phyloP scores from a whole-genome alignment of 92 coral and sea anemone species.

The Paragorgia papillata region DNA sequence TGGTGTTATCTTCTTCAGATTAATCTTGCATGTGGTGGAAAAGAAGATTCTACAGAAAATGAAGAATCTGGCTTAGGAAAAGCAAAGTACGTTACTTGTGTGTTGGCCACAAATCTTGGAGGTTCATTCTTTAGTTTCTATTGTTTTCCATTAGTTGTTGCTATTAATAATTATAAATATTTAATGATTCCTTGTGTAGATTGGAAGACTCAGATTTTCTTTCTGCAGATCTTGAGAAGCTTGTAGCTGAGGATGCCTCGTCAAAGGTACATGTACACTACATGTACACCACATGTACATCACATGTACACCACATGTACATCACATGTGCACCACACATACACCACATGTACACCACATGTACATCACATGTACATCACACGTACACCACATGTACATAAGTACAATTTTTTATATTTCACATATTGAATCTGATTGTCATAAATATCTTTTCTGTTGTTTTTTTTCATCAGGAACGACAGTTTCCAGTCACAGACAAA shows the following conservation, averaged over 20 bases:
- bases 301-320: too few species aligned
- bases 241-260: not conserved
- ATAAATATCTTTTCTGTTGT: too few species aligned
- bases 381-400: too few species aligned
- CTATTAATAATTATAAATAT: not conserved
- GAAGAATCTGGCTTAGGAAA: not conserved
- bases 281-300: too few species aligned
- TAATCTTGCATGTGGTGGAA: constrained; percentile 24
- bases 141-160: not conserved
- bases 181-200: not conserved
- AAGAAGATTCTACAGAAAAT: not conserved
- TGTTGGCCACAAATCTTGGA: too few species aligned
- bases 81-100: not conserved
- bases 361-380: too few species aligned
- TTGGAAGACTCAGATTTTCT: constrained; percentile 6
- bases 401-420: too few species aligned
- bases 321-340: too few species aligned
- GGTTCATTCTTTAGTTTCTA: not conserved
- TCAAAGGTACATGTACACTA: constrained; percentile 4
- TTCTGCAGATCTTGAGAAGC: constrained; percentile 17
- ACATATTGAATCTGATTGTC: too few species aligned
- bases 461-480: not conserved
- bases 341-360: too few species aligned
- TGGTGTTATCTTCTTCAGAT: constrained; percentile 11
- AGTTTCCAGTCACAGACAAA: not conserved